phyloP scores from a whole-genome alignment of 2,797 vertebrate genomes.

The Urophycis tenuis region DNA sequence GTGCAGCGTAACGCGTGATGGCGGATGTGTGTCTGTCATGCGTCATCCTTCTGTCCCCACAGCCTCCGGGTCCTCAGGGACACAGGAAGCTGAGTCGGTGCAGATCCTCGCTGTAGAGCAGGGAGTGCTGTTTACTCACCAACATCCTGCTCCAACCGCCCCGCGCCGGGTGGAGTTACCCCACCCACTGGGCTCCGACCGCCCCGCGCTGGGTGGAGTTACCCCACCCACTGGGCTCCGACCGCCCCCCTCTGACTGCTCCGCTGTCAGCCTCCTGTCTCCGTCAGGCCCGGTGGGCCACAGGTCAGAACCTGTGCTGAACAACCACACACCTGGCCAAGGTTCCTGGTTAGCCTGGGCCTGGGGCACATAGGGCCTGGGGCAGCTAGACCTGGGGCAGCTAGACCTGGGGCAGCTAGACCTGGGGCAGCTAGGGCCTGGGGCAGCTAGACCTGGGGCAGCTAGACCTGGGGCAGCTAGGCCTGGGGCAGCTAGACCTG shows the following conservation, averaged over 20 bases:
- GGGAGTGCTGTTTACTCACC: conserved; percentile 56
- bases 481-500: too few relatives aligned
- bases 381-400: too few relatives aligned
- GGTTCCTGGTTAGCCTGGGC: neutral
- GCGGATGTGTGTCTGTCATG: neutral
- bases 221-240: conserved; percentile 62
- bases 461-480: too few relatives aligned
- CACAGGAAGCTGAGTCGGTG: neutral
- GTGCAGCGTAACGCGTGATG: neutral
- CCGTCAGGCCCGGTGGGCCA: neutral
- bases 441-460: too few relatives aligned
- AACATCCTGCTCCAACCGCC: conserved; percentile 63
- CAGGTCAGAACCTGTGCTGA: neutral
- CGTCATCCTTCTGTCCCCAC: neutral
- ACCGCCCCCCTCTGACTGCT: conserved; percentile 2
- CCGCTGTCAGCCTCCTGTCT: conserved; percentile 51
- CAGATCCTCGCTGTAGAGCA: conserved; percentile 5
- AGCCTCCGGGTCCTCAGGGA: conserved; percentile 35
- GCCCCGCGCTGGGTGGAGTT: conserved; percentile 56
- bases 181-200: conserved; percentile 54
- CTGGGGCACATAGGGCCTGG: too few relatives aligned
- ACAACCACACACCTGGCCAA: neutral
- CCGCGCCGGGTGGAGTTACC: conserved; percentile 59
- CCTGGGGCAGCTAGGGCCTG: too few relatives aligned
- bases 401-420: too few relatives aligned